A percentile compares a stretch with the other conserved stretches of the same genome.
Evolutionary conservation across 2,888 invertebrate genomes (phyloP).

Genomic region (Drosophila anceps): DNA sequence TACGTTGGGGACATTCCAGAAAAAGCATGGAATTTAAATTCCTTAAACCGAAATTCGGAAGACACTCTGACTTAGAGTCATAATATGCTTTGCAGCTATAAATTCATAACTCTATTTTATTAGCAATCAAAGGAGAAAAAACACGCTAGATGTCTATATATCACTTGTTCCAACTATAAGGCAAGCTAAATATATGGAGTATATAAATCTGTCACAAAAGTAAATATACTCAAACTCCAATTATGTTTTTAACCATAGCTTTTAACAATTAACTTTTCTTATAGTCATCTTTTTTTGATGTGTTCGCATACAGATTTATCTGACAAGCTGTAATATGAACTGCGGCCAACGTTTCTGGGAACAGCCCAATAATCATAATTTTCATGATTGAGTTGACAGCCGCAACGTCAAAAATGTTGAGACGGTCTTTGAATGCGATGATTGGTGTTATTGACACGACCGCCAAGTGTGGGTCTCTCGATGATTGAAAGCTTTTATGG

Average conservation of each 20-base stretch:
- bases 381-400: constrained; percentile 33
- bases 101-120: too few relatives aligned
- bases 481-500: not conserved
- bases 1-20: constrained; percentile 38
- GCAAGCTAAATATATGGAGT: not conserved
- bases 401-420: constrained; percentile 35
- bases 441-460: constrained; percentile 69
- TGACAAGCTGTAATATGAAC: too few relatives aligned
- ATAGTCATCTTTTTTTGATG: not conserved
- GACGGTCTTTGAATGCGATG: constrained; percentile 59
- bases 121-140: too few relatives aligned
- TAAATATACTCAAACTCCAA: not conserved
- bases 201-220: not conserved
- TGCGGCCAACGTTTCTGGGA: constrained; percentile 38
- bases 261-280: not conserved
- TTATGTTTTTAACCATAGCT: not conserved
- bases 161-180: too few relatives aligned
- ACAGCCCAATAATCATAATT: constrained; percentile 26
- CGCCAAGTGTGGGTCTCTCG: constrained; percentile 18
- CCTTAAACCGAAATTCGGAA: too few relatives aligned
- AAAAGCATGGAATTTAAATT: not conserved
- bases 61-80: too few relatives aligned
- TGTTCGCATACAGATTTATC: not conserved
- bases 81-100: too few relatives aligned
- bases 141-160: too few relatives aligned